These are phyloP conservation scores for Sebastes steindachneri DNA, from an alignment of 2,797 vertebrate genomes.

Conservation along the genomic window DNA sequence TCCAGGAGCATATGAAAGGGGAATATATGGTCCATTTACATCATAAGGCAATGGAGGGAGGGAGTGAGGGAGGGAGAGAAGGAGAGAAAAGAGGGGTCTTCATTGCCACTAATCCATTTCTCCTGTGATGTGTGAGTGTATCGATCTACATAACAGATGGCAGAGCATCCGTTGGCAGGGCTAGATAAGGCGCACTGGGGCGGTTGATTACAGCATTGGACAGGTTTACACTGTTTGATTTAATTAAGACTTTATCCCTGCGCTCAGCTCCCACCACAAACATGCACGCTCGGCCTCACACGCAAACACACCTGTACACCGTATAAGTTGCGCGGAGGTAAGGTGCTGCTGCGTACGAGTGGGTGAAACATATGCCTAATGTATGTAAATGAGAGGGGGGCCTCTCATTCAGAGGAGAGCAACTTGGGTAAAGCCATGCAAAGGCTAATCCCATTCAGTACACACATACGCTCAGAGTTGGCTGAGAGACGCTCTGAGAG, in stretches of 20 bases:
- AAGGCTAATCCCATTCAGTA: slow-evolving; percentile 80
- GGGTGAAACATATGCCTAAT: slow-evolving; percentile 57
- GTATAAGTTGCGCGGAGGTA: slow-evolving; percentile 39
- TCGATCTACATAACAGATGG: slow-evolving; percentile 86
- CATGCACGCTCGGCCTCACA: slow-evolving; percentile 38
- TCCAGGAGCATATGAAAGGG: slow-evolving; percentile 58
- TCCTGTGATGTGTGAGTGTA: slow-evolving; percentile 83
- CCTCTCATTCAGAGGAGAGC: slow-evolving; percentile 69
- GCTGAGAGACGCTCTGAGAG: slow-evolving; percentile 63
- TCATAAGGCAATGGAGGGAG: slow-evolving; percentile 59
- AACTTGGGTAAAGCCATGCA: slow-evolving; percentile 76
- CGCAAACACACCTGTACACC: slow-evolving; percentile 67
- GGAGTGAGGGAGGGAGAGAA: background rate
- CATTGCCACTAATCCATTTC: slow-evolving; percentile 84
- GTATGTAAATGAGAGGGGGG: slow-evolving; percentile 71
- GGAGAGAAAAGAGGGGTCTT: slow-evolving; percentile 71
- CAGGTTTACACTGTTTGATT: slow-evolving; percentile 86
- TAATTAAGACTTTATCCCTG: slow-evolving; percentile 86
- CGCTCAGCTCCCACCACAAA: slow-evolving; percentile 70
- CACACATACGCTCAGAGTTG: slow-evolving; percentile 67
- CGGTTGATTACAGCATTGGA: slow-evolving; percentile 85
- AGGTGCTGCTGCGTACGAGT: slow-evolving; percentile 29
- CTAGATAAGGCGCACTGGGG: slow-evolving; percentile 83
- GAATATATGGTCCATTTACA: slow-evolving; percentile 69
- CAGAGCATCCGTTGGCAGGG: slow-evolving; percentile 81